Percentiles rank a stretch among this genome's conserved stretches.
Conservation (phyloP, 2,113 vertebrate genomes). For the Cephalopholis sonnerati region DNA sequence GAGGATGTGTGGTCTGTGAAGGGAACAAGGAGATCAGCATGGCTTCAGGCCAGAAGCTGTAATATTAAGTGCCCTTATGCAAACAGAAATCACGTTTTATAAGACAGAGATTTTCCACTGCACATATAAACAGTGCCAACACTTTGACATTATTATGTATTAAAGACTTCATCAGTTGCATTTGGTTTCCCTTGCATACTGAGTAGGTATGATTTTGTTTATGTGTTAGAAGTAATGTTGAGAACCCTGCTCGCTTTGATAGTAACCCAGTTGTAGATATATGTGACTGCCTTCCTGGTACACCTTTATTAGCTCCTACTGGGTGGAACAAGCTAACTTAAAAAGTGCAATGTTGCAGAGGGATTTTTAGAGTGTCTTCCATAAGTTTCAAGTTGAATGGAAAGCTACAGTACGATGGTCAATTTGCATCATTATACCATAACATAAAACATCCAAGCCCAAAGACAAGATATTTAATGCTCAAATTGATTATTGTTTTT, state of each 20-base stretch:
- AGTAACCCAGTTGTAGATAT: neutral
- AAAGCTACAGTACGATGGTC: neutral
- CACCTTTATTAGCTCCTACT: neutral
- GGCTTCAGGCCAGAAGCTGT: neutral
- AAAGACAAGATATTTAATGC: too few relatives aligned
- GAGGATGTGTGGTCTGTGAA: too few relatives aligned
- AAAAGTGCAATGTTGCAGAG: too few relatives aligned
- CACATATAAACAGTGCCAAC: neutral
- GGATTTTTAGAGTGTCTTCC: neutral
- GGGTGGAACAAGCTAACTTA: neutral
- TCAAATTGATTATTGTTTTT: too few relatives aligned
- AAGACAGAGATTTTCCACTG: neutral
- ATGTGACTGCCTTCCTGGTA: neutral
- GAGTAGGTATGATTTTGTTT: conserved; percentile 3
- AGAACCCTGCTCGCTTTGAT: neutral
- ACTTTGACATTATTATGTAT: neutral
- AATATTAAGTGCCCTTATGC: neutral
- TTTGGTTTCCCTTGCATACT: neutral
- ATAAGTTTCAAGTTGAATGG: neutral
- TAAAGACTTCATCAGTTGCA: neutral
- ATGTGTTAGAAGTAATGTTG: neutral
- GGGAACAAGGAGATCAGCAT: neutral
- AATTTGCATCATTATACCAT: neutral
- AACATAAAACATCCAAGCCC: too few relatives aligned
- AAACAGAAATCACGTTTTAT: neutral